A percentile compares a stretch with the other conserved stretches of the same genome.
Conservation (phyloP, 2,113 vertebrate genomes). For the Elanus axillaris region DNA sequence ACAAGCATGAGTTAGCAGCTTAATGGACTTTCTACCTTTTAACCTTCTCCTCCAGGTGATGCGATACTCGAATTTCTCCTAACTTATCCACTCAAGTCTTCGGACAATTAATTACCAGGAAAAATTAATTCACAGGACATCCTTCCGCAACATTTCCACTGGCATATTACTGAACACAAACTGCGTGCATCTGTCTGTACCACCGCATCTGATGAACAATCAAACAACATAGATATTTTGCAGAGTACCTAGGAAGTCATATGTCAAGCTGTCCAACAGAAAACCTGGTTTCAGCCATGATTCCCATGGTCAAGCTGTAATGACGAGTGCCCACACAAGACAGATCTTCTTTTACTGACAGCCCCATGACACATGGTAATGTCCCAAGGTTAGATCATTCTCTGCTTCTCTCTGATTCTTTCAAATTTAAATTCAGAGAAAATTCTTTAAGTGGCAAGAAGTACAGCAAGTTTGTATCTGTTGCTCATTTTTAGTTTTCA, state of each 20-base stretch:
- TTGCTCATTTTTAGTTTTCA: neutral
- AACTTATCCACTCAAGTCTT: neutral
- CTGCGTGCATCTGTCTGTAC: neutral
- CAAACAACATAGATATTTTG: neutral
- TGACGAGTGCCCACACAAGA: neutral
- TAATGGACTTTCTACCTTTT: neutral
- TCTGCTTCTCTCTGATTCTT: neutral
- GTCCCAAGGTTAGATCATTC: neutral
- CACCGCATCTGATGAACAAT: conserved; percentile 29
- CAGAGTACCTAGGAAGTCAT: neutral
- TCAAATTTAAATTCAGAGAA: neutral
- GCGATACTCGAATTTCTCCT: neutral
- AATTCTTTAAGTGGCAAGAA: neutral
- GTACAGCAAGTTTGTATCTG: neutral
- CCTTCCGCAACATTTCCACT: neutral
- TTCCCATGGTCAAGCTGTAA: neutral
- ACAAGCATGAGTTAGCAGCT: neutral
- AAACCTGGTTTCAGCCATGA: neutral
- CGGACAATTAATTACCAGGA: neutral
- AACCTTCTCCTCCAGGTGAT: neutral
- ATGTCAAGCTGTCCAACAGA: neutral
- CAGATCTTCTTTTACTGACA: neutral
- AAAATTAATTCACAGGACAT: neutral
- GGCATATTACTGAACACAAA: neutral
- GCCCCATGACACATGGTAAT: rapidly evolving